Evolutionary conservation across 2,888 invertebrate species (phyloP).

Genomic region (Blera fallax): DNA sequence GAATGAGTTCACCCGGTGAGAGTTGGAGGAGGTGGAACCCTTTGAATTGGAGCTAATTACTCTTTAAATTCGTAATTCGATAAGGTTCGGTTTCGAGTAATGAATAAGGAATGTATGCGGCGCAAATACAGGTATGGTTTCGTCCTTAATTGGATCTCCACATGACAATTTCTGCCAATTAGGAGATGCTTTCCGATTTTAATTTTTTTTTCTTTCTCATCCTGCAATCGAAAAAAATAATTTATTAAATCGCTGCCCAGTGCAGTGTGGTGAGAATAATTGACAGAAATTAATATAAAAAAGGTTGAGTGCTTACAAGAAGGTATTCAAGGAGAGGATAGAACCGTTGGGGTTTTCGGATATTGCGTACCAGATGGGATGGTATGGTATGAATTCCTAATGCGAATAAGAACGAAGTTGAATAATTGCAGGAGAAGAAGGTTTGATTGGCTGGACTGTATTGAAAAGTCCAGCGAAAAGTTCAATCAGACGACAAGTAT

Average conservation of each 20-base stretch:
- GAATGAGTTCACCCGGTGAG: constrained; percentile 32
- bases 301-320: not conserved
- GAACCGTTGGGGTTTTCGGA: too few relatives aligned
- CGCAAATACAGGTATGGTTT: constrained; percentile 34
- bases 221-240: not conserved
- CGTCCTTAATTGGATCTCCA: constrained; percentile 61
- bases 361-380: too few relatives aligned
- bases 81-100: constrained; percentile 70
- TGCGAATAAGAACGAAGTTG: too few relatives aligned
- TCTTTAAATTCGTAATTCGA: constrained; percentile 72
- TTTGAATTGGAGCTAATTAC: constrained; percentile 61
- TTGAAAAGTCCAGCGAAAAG: too few relatives aligned
- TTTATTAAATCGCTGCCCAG: constrained; percentile 28
- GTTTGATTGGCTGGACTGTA: too few relatives aligned
- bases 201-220: not conserved
- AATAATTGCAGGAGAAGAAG: too few relatives aligned
- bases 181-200: constrained; percentile 55
- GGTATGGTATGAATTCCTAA: too few relatives aligned
- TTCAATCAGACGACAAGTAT: too few relatives aligned
- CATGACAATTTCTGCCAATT: constrained; percentile 63
- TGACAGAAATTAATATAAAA: constrained; percentile 49
- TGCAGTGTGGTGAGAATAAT: constrained; percentile 26
- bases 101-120: constrained; percentile 61
- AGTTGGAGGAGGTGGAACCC: not conserved
- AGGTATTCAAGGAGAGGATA: too few relatives aligned